Evolutionary conservation across 1,140 invertebrate species (phyloP).

Genomic region (fruit fly (Drosophila melanogaster)): DNA sequence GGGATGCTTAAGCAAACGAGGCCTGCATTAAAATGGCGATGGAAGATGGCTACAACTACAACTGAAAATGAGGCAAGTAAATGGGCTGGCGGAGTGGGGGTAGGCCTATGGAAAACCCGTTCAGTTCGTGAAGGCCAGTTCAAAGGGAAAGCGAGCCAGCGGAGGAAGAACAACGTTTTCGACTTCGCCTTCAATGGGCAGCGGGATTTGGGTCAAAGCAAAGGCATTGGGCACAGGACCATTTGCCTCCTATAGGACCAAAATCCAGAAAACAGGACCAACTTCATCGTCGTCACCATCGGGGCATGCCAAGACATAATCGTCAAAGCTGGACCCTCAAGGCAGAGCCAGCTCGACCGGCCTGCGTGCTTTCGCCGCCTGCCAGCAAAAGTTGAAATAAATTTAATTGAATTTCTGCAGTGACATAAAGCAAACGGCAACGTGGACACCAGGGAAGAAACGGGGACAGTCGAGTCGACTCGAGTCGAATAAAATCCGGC

Average conservation of each 20-base stretch:
- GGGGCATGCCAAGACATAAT: slow-evolving; percentile 58
- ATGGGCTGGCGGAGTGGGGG: slow-evolving; percentile 42
- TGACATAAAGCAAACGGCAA: slow-evolving; percentile 50
- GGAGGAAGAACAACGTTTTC: slow-evolving; percentile 34
- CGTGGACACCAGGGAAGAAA: slow-evolving; percentile 6
- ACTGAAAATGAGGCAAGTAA: slow-evolving; percentile 72
- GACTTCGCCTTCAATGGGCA: slow-evolving; percentile 19
- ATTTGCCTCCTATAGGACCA: slow-evolving; percentile 7
- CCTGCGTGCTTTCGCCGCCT: slow-evolving; percentile 25
- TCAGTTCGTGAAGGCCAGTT: slow-evolving; percentile 38
- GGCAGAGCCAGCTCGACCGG: slow-evolving; percentile 34
- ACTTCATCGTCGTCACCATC: slow-evolving; percentile 55
- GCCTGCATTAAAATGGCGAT: slow-evolving; percentile 61
- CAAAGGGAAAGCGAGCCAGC: slow-evolving; percentile 15
- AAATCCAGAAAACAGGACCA: slow-evolving; percentile 28
- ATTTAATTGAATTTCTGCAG: slow-evolving; percentile 79
- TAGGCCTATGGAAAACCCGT: slow-evolving; percentile 47
- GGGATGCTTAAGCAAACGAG: slow-evolving; percentile 49
- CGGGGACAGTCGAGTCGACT: not conserved
- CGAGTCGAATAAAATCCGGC: slow-evolving; percentile 24
- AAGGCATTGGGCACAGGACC: slow-evolving; percentile 54
- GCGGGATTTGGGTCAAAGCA: slow-evolving; percentile 68
- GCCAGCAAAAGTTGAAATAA: slow-evolving; percentile 74
- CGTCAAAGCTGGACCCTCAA: slow-evolving; percentile 57
- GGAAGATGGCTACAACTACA: slow-evolving; percentile 46